Conservation (phyloP, 2,888 invertebrate genomes). For the Xestoiulus laeticollis region DNA sequence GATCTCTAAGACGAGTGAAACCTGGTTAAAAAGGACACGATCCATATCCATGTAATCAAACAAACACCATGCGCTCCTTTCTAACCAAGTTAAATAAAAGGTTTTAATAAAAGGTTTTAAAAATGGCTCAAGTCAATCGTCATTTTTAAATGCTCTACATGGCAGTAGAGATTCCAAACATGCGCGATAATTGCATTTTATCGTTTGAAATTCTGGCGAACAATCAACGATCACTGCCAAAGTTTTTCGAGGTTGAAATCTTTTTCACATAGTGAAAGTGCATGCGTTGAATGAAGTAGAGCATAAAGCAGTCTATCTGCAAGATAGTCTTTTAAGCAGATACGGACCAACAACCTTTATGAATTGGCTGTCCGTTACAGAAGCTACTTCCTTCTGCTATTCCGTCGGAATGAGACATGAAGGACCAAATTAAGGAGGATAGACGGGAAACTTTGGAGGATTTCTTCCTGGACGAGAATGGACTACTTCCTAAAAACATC, state of each 20-base stretch:
- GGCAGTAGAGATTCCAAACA: too few relatives aligned
- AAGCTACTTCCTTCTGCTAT: slow-evolving; percentile 6
- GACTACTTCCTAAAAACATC: background rate
- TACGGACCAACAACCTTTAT: slow-evolving; percentile 38
- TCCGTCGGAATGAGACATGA: background rate
- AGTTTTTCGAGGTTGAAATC: background rate
- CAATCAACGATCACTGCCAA: too few relatives aligned
- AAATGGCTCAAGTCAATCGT: too few relatives aligned
- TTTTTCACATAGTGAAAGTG: background rate
- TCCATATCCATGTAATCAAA: too few relatives aligned
- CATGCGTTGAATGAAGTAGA: background rate
- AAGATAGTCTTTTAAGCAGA: background rate
- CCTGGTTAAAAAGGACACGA: too few relatives aligned
- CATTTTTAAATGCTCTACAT: too few relatives aligned
- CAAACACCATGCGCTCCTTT: too few relatives aligned
- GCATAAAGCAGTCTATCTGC: background rate
- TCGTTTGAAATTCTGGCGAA: too few relatives aligned
- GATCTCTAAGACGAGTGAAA: too few relatives aligned
- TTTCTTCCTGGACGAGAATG: slow-evolving; percentile 23
- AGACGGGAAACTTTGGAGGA: background rate
- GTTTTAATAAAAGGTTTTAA: too few relatives aligned
- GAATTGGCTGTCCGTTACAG: slow-evolving; percentile 11
- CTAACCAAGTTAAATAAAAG: too few relatives aligned
- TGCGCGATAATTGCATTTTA: too few relatives aligned
- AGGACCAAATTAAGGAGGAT: slow-evolving; percentile 35